A percentile compares a stretch with the other conserved stretches of the same genome.
phyloP scores from a whole-genome alignment of 1,140 invertebrate species.

The Cylas formicarius region DNA sequence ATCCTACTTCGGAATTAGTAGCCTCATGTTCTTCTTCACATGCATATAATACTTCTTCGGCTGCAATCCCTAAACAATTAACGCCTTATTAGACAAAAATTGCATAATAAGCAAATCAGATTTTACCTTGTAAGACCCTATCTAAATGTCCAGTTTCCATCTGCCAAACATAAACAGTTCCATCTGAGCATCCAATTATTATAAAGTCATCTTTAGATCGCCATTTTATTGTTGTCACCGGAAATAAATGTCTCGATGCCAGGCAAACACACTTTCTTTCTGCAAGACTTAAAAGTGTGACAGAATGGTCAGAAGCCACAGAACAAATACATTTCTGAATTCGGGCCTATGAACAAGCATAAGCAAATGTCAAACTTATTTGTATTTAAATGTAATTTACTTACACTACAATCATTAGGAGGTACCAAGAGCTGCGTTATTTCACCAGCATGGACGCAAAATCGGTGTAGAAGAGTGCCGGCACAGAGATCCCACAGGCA shows the following conservation, averaged over 20 bases:
- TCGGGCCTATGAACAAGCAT: slow-evolving; percentile 56
- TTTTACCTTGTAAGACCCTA: slow-evolving; percentile 78
- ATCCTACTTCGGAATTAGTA: slow-evolving; percentile 60
- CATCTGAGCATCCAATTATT: slow-evolving; percentile 95
- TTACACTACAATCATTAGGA: slow-evolving; percentile 84
- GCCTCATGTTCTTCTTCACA: slow-evolving; percentile 72
- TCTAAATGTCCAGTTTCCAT: slow-evolving; percentile 99
- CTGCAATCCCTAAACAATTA: slow-evolving; percentile 67
- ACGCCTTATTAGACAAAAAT: slow-evolving; percentile 4
- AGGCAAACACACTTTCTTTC: slow-evolving; percentile 93
- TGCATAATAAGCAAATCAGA: slow-evolving; percentile 3
- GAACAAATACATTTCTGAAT: slow-evolving; percentile 94
- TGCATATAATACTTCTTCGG: slow-evolving; percentile 91
- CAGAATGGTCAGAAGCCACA: slow-evolving; percentile 95
- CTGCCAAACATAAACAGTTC: slow-evolving; percentile 98
- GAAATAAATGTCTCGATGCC: slow-evolving; percentile 93
- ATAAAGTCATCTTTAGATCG: slow-evolving; percentile 96
- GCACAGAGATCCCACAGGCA: slow-evolving; percentile 95
- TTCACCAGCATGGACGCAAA: slow-evolving; percentile 92
- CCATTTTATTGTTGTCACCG: slow-evolving; percentile 95
- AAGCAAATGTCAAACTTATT: background rate
- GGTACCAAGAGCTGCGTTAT: slow-evolving; percentile 88
- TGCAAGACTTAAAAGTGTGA: slow-evolving; percentile 85
- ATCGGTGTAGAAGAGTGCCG: slow-evolving; percentile 83
- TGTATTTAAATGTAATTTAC: slow-evolving; percentile 35